A percentile compares a stretch with the other conserved stretches of the same genome.
Conservation (phyloP, 2,888 invertebrate species). For the Drosophila emarginata region DNA sequence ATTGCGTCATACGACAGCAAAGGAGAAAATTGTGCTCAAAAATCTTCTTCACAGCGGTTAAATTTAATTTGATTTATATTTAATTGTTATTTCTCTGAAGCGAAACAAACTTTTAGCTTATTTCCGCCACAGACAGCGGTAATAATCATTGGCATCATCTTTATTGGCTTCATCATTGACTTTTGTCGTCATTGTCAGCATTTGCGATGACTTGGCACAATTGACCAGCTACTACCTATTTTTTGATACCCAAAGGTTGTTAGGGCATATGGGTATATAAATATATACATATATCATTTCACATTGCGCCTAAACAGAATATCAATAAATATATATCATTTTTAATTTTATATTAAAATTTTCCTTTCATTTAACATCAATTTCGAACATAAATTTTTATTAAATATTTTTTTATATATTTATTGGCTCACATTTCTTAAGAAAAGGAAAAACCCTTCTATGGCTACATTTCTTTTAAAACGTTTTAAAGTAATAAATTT, state of each 20-base stretch:
- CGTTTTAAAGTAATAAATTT: too few relatives aligned
- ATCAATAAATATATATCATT: too few relatives aligned
- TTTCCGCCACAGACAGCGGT: neutral
- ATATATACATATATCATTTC: too few relatives aligned
- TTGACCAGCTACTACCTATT: constrained; percentile 21
- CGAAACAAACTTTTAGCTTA: constrained; percentile 30
- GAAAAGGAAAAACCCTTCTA: too few relatives aligned
- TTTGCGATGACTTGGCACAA: constrained; percentile 38
- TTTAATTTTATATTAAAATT: too few relatives aligned
- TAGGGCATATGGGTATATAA: too few relatives aligned
- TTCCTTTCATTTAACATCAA: too few relatives aligned
- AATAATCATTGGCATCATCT: constrained; percentile 16
- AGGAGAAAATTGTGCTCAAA: neutral
- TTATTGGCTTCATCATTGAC: constrained; percentile 17
- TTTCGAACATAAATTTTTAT: too few relatives aligned
- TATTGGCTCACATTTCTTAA: too few relatives aligned
- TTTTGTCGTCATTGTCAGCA: constrained; percentile 24
- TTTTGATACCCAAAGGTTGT: neutral
- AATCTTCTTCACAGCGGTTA: neutral
- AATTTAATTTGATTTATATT: constrained; percentile 40
- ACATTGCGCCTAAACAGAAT: too few relatives aligned
- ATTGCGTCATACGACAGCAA: neutral
- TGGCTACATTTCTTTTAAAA: too few relatives aligned
- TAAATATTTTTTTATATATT: too few relatives aligned
- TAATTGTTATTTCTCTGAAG: constrained; percentile 34